Conservation (phyloP, 2,797 vertebrate genomes). For the Telmatherina bonti region DNA sequence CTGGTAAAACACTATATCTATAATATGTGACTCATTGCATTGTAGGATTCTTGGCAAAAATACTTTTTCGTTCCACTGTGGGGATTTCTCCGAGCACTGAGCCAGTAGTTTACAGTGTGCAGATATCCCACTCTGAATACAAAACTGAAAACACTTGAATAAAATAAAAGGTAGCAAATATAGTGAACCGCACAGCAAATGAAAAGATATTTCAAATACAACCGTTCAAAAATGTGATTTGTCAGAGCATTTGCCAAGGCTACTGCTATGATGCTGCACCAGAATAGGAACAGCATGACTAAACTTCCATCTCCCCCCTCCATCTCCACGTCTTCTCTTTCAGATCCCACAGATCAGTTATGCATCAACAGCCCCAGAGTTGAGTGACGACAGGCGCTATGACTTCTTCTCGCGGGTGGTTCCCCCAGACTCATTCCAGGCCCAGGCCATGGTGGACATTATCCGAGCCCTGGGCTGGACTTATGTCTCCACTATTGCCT, state of each 20-base stretch:
- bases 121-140: conserved; percentile 27
- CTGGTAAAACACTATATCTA: conserved; percentile 6
- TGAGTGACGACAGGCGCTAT: conserved; percentile 97
- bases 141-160: conserved; percentile 31
- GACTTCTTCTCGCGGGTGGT: conserved; percentile 99
- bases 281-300: conserved; percentile 35
- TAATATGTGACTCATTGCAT: conserved; percentile 16
- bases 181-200: conserved; percentile 15
- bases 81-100: conserved; percentile 11
- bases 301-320: conserved; percentile 26
- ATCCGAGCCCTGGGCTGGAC: conserved; percentile 95
- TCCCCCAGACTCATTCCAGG: conserved; percentile 99
- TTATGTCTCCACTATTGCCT: conserved; percentile 97
- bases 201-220: conserved; percentile 25
- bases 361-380: conserved; percentile 95
- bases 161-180: conserved; percentile 31
- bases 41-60: conserved; percentile 2
- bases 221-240: conserved; percentile 32
- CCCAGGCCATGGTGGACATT: conserved; percentile 99
- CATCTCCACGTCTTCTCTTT: conserved; percentile 35
- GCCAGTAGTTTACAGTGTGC: conserved; percentile 2
- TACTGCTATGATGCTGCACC: conserved; percentile 32
- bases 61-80: conserved; percentile 10
- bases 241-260: conserved; percentile 22
- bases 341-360: conserved; percentile 99